These are phyloP conservation scores for pig (Sus scrofa) DNA, from an alignment of 2,113 vertebrate species.

Conservation along the genomic window DNA sequence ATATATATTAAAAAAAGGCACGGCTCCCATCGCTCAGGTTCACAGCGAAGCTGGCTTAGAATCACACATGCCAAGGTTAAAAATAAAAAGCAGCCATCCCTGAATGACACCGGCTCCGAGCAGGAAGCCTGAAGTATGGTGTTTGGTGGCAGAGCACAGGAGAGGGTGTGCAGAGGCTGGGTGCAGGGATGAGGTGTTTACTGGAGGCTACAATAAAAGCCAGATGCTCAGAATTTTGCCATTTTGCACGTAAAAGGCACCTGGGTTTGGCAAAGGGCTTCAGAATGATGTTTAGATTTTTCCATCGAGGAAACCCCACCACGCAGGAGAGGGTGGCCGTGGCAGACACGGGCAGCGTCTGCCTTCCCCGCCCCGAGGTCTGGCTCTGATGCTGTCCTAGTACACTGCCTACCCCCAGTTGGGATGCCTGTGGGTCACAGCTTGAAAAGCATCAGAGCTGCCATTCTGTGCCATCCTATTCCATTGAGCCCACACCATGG, in stretches of 20 bases:
- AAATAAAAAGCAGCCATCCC: slow-evolving; percentile 82
- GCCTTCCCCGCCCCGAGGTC: not conserved
- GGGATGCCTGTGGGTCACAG: not conserved
- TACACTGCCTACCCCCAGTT: not conserved
- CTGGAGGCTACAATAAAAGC: not conserved
- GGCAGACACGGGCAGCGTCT: not conserved
- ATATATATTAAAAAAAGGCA: slow-evolving; percentile 60
- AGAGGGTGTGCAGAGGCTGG: not conserved
- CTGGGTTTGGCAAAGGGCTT: slow-evolving; percentile 1
- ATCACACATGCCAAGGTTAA: slow-evolving; percentile 84
- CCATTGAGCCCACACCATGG: not conserved
- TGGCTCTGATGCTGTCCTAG: not conserved
- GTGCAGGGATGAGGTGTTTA: not conserved
- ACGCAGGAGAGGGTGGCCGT: not conserved
- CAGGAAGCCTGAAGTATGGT: slow-evolving; percentile 52
- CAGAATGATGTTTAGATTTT: not conserved
- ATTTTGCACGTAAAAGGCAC: slow-evolving; percentile 56
- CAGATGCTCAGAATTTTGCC: not conserved
- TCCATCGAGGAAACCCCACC: slow-evolving; percentile 54
- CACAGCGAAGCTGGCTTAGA: slow-evolving; percentile 83
- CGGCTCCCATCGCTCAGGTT: slow-evolving; percentile 81
- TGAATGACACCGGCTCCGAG: slow-evolving; percentile 68
- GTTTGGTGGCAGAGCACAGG: not conserved
- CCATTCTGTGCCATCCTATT: not conserved
- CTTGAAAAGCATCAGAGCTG: not conserved